These are phyloP conservation scores for Trichogramma dendrolimi DNA, from an alignment of 2,888 invertebrate genomes.

Conservation along the genomic window DNA sequence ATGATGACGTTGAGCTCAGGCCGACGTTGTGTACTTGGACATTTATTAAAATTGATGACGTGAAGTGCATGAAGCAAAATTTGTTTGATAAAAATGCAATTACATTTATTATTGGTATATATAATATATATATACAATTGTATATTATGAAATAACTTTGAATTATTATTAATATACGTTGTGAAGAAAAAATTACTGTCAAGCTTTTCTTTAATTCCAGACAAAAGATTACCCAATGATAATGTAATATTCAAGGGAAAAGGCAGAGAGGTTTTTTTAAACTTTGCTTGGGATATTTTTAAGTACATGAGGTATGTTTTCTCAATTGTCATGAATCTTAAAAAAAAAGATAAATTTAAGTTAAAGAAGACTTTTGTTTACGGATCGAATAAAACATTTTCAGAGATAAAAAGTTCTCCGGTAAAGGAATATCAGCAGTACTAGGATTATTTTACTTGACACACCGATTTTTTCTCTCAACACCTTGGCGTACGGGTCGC, in stretches of 20 bases:
- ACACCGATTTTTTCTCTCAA: slow-evolving; percentile 39
- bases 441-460: slow-evolving; percentile 40
- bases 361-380: slow-evolving; percentile 3
- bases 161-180: slow-evolving; percentile 24
- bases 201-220: slow-evolving; percentile 28
- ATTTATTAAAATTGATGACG: slow-evolving; percentile 36
- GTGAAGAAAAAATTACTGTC: too few relatives aligned
- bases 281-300: slow-evolving; percentile 40
- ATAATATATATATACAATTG: slow-evolving; percentile 21
- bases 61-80: slow-evolving; percentile 34
- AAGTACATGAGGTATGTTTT: slow-evolving; percentile 38
- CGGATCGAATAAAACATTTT: slow-evolving; percentile 19
- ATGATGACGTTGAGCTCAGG: slow-evolving; percentile 18
- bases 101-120: slow-evolving; percentile 38
- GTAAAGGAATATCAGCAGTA: slow-evolving; percentile 37
- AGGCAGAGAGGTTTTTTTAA: slow-evolving; percentile 32
- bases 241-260: slow-evolving; percentile 25
- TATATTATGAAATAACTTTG: slow-evolving; percentile 23
- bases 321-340: slow-evolving; percentile 1
- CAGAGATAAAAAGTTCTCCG: slow-evolving; percentile 36
- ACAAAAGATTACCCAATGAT: slow-evolving; percentile 29
- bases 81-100: slow-evolving; percentile 33
- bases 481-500: slow-evolving; percentile 35
- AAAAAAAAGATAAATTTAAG: slow-evolving; percentile 14
- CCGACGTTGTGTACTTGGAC: slow-evolving; percentile 38